Evolutionary conservation across 2,113 vertebrate species (phyloP).

Genomic region (Cololabis saira): DNA sequence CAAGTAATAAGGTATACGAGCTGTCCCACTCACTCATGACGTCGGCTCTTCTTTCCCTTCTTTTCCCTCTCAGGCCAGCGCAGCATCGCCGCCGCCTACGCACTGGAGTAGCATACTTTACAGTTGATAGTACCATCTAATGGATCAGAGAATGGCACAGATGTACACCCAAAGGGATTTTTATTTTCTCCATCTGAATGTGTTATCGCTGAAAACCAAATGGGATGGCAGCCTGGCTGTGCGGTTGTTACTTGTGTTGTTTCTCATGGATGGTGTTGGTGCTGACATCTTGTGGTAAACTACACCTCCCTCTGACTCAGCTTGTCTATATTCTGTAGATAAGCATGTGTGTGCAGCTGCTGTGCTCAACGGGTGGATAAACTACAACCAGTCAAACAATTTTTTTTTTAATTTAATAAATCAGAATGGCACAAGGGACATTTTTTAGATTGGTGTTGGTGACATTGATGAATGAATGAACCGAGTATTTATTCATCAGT

Average conservation of each 20-base stretch:
- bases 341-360: no score
- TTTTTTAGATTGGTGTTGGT: neutral
- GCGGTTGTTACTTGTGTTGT: no score
- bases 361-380: no score
- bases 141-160: conserved; percentile 45
- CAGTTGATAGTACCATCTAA: conserved; percentile 52
- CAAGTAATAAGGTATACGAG: conserved; percentile 74
- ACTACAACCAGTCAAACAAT: no score
- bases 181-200: neutral
- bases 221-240: neutral
- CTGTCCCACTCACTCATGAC: conserved; percentile 31
- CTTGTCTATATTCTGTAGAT: no score
- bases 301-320: no score
- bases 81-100: conserved; percentile 5
- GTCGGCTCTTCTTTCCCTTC: conserved; percentile 15
- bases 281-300: no score
- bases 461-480: neutral
- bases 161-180: conserved; percentile 6
- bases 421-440: neutral
- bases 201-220: conserved; percentile 1
- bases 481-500: no score
- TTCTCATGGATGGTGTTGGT: no score
- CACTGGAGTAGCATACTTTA: conserved; percentile 18
- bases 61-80: conserved; percentile 34
- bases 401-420: no score